phyloP scores from a whole-genome alignment of 2,797 vertebrate species.

The Phrynocephalus guinanensis region DNA sequence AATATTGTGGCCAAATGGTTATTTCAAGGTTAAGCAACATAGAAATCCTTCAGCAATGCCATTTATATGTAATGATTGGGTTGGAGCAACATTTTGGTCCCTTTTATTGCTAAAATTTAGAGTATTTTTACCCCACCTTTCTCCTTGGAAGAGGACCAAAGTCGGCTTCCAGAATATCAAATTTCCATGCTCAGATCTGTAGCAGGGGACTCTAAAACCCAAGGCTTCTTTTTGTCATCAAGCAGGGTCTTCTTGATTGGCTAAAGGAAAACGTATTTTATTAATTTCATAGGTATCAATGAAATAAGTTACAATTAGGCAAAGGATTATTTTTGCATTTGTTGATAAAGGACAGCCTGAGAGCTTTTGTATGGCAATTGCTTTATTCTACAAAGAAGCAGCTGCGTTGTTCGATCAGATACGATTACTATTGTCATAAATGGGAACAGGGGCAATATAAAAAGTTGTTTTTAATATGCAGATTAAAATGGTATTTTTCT shows the following conservation, averaged over 20 bases:
- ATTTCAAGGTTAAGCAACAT: too few relatives aligned
- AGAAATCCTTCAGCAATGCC: too few relatives aligned
- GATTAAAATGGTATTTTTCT: not conserved
- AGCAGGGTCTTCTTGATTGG: slow-evolving; percentile 18
- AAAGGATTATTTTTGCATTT: slow-evolving; percentile 1
- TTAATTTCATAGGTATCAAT: slow-evolving; percentile 4
- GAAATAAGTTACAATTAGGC: slow-evolving; percentile 4
- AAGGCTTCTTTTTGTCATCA: not conserved
- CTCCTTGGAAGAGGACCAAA: too few relatives aligned
- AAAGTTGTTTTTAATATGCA: slow-evolving; percentile 6
- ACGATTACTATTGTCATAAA: slow-evolving; percentile 11
- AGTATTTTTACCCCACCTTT: too few relatives aligned
- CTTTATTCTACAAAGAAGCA: slow-evolving; percentile 1
- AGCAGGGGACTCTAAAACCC: not conserved
- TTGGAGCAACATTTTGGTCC: not conserved
- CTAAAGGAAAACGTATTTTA: not conserved
- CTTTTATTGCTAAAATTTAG: not conserved
- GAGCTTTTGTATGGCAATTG: slow-evolving; percentile 19
- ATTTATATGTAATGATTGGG: not conserved
- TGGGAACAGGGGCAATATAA: slow-evolving; percentile 1
- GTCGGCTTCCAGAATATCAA: not conserved
- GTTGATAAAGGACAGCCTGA: slow-evolving; percentile 13
- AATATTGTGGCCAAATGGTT: too few relatives aligned
- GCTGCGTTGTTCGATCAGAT: slow-evolving; percentile 10
- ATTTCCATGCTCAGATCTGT: not conserved